Evolutionary conservation across 2,113 vertebrate genomes (phyloP), one percentile per base, ranked within the genome.

Genomic region (Hydrolagus affinis): DNA sequence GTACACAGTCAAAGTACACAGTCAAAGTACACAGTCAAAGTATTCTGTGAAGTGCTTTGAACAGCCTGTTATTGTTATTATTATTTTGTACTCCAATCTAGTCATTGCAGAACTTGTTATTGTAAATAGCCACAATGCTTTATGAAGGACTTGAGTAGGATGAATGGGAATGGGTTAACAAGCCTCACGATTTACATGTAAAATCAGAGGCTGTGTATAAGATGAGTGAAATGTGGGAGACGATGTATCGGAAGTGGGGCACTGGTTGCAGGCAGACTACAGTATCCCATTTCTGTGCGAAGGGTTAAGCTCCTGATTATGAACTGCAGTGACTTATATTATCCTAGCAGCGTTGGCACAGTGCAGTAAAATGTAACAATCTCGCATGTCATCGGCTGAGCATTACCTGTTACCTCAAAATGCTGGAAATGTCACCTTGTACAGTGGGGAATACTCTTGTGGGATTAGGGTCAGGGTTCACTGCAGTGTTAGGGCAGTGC

Each of bases 311-410:
- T 68, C 62, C 66, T 15, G 78, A 83, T 66, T 21, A 9, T 21
- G 14, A 68, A 62, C 25, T 30, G 25, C 14, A 23, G 23, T 4
- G 76, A 80, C 30, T 83, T 44, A 44, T 44, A 44, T 44, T 44
- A 44, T 44, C 44, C 44, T 44, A 44, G 6, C 60, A 80, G 77
- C 23, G 8, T 62, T 80, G 3, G 21, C 66, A 68, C 32, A 32
- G 32, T 30, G 8, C 25, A 64, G 23, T 66, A 83, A 3, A 80
- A 80, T 80, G 60, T 80, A 80, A 80, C 64, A 83, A 83, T 68
- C 78, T 83, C 10, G 78, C 66, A 83, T 83, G 78, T 66, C 59
- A 83, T 83, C 78, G 66, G 66, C 59, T 83, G 78, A 32, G 66
- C 78, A 83, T 83, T 62, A 83, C 62, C 78, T 83, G 78, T 28